Evolutionary conservation across 2,888 invertebrate genomes (phyloP), one percentile per base, ranked within the genome.

Genomic region (Spilarctia lutea): DNA sequence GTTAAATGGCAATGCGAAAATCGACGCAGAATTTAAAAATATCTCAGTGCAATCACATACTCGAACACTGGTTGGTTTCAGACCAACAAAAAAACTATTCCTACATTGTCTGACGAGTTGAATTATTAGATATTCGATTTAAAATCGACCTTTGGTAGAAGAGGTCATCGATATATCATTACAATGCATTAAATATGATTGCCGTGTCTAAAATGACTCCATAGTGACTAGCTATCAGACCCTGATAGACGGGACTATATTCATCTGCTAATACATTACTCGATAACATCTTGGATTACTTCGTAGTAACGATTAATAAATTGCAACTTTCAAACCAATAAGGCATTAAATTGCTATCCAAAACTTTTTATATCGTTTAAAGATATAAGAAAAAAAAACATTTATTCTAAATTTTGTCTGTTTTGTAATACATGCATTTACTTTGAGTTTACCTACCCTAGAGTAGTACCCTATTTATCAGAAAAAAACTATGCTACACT

Each of bases 171-270:
- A 87, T 85, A 86, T 76, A 74, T 85, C 84, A 90, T 90, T 89
- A 87, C 88, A 88, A 87, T 86, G 86, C 84, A 89, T 89, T 89
- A 88, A 88, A 86, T 88, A 86, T 85, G 80, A 88, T 87, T 85
- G 85, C 80, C 79, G 76, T 77, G 81, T 84, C 83, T 86, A 77
- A 83, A 87, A 85, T 84, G 81, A 82, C 79, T 77, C 81, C 77
- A 68, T 79, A 74, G 75, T 79, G 78, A 75, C 72, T 72, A 72
- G 33, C 30, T 71, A n/a, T n/a, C n/a, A n/a, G 24, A n/a, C 18
- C 56, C 16, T 56, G 39, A 71, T 75, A 48, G 65, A 71, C 72
- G 67, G 67, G 71, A 74, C 71, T 70, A 76, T 71, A 24, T 39
- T 27, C 60, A 7, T 10, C 42, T 27, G 4, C 27, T 45, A 3